Evolutionary conservation across 1,140 invertebrate species (phyloP), one percentile per base, ranked within the genome.

Genomic region (Lepidurus packardi): DNA sequence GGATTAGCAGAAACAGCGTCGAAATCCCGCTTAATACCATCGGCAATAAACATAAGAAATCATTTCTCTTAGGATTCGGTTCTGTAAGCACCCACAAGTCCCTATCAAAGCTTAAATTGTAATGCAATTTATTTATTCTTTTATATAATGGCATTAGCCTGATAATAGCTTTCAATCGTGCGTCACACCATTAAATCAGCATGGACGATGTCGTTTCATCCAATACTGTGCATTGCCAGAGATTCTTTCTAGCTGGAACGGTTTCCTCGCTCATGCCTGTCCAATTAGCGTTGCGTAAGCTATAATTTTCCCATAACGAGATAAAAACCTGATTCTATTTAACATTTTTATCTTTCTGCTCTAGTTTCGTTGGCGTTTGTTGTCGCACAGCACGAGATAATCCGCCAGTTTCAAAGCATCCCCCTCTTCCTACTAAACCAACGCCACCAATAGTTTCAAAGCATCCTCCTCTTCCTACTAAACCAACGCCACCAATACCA

Each of bases 311-410:
- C 10, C 34, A 8, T 34, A 16, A 24, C 45, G 16, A 11, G 45
- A 11, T 47, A 47, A 16, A 47, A 47, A 47, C 16, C 10, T 16
- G 5, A 4, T 47, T 47, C 16, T 5, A 3, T 4, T 47, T 0
- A 47, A 47, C 16, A 47, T 11, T 11, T 47, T 7, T 7, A 65
- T 8, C 0, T 13, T 13, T 65, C 21, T 9, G 16, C 10, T n/a
- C 25, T 65, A 79, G 79, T 73, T 80, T 74, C 24, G 53, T 80
- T n/a, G 79, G 79, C 16, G 79, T 80, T 7, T 80, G 79, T 42
- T 80, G 79, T 74, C 79, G 76, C 16, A 65, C 0, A 7, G 53
- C 24, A 43, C 43, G 44, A 13, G 24, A 16, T 77, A 34, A 13
- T 47, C 75, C 43, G 11, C 1, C 73, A n/a, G 53, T 13, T 16